These are phyloP conservation scores for Pachypanchax playfairii DNA, from an alignment of 2,113 vertebrate genomes.

Conservation along the genomic window DNA sequence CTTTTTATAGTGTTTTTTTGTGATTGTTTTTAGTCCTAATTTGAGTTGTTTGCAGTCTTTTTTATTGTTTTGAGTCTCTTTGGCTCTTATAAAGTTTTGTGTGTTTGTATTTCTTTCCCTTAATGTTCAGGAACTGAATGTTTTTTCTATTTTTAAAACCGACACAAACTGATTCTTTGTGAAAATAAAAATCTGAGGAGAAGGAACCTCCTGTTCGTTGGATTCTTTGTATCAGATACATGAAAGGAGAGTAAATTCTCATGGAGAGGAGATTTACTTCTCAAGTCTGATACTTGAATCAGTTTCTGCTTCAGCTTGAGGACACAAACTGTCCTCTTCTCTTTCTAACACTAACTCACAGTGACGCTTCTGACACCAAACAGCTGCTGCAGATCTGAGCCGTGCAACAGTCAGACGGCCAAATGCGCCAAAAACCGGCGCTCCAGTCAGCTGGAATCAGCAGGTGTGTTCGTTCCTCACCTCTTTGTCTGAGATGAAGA, in stretches of 20 bases:
- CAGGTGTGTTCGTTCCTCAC: conserved; percentile 61
- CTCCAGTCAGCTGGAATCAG: background rate
- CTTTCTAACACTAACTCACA: background rate
- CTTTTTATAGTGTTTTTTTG: too few relatives aligned
- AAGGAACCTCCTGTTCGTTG: background rate
- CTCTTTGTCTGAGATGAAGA: conserved; percentile 93
- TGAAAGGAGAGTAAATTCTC: background rate
- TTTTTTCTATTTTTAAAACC: background rate
- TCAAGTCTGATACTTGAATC: conserved; percentile 4
- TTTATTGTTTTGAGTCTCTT: too few relatives aligned
- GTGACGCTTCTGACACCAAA: conserved; percentile 1
- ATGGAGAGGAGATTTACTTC: background rate
- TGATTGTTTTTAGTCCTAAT: background rate
- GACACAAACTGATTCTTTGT: background rate
- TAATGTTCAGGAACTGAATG: too few relatives aligned
- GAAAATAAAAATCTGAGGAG: background rate
- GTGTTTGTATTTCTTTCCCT: too few relatives aligned
- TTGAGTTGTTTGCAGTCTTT: too few relatives aligned
- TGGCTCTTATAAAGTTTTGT: too few relatives aligned
- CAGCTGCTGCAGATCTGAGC: conserved; percentile 10
- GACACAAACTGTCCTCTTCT: background rate
- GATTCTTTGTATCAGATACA: background rate
- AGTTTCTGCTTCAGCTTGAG: conserved; percentile 3
- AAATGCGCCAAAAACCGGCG: background rate
- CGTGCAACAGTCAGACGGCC: too few relatives aligned